Evolutionary conservation across 2,888 invertebrate genomes (phyloP).

Genomic region (Drymonia ruficornis): DNA sequence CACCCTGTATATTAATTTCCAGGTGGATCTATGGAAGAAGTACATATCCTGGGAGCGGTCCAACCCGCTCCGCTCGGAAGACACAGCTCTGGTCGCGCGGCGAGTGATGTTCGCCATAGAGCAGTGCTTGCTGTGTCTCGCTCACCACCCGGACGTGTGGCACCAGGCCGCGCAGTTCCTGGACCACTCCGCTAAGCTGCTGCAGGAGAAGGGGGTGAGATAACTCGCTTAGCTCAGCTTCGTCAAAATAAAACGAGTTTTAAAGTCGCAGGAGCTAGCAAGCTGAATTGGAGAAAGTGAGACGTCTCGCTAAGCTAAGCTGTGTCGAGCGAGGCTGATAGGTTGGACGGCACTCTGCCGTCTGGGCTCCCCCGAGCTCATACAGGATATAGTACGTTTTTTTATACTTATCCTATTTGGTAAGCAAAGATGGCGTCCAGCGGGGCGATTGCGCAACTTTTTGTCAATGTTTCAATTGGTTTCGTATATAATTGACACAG

Average conservation of each 20-base stretch:
- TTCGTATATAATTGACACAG: too few species aligned
- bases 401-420: too few species aligned
- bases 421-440: too few species aligned
- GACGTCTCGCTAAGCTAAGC: slow-evolving; percentile 46
- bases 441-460: too few species aligned
- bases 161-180: slow-evolving; percentile 99
- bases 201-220: slow-evolving; percentile 97
- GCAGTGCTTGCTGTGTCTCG: slow-evolving; percentile 97
- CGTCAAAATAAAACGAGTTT: too few species aligned
- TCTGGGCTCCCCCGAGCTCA: too few species aligned
- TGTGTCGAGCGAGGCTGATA: too few species aligned
- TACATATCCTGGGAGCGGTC: slow-evolving; percentile 99
- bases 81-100: slow-evolving; percentile 95
- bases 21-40: slow-evolving; percentile 99
- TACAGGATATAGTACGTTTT: too few species aligned
- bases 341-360: too few species aligned
- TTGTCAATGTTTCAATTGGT: too few species aligned
- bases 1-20: too few species aligned
- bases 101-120: slow-evolving; percentile 99
- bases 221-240: slow-evolving; percentile 9
- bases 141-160: slow-evolving; percentile 99
- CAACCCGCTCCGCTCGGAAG: slow-evolving; percentile 98
- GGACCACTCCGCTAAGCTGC: slow-evolving; percentile 96
- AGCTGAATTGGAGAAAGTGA: slow-evolving; percentile 95
- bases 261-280: slow-evolving; percentile 97